Evolutionary conservation across 2,113 vertebrate genomes (phyloP).

Genomic region (Dicaeum eximium): DNA sequence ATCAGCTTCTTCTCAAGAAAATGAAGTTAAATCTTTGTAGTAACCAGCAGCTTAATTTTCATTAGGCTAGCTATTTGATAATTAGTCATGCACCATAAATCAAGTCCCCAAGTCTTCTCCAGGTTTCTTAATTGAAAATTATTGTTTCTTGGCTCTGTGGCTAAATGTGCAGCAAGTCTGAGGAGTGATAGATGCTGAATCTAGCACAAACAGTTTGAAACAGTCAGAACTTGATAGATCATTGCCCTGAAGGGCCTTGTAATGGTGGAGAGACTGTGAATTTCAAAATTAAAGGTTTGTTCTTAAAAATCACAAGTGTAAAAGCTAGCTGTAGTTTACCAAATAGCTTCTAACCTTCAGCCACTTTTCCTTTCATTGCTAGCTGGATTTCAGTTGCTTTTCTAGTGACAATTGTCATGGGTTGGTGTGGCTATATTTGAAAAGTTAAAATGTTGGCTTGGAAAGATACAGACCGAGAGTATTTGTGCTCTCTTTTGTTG

Average conservation of each 20-base stretch:
- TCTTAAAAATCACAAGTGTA: constrained; percentile 70
- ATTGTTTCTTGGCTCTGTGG: constrained; percentile 85
- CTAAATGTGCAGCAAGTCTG: constrained; percentile 81
- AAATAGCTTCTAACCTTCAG: constrained; percentile 39
- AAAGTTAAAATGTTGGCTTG: constrained; percentile 30
- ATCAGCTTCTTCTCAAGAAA: constrained; percentile 79
- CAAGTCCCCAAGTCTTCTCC: constrained; percentile 90
- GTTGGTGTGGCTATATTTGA: not conserved
- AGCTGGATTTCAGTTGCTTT: constrained; percentile 3
- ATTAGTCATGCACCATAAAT: constrained; percentile 98
- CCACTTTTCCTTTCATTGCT: constrained; percentile 1
- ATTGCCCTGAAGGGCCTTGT: constrained; percentile 85
- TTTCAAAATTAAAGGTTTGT: constrained; percentile 83
- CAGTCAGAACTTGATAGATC: constrained; percentile 95
- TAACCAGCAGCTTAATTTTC: constrained; percentile 86
- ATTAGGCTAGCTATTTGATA: constrained; percentile 85
- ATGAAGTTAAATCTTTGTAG: constrained; percentile 84
- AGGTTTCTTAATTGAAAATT: constrained; percentile 96
- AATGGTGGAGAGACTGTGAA: constrained; percentile 78
- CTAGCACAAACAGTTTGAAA: constrained; percentile 92
- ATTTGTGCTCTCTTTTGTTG: constrained; percentile 5
- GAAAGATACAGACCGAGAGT: not conserved
- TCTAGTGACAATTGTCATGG: not conserved
- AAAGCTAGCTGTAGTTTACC: constrained; percentile 50
- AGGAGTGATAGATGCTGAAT: constrained; percentile 91